phyloP scores from a whole-genome alignment of 2,113 vertebrate species.

The Cardinalis cardinalis region DNA sequence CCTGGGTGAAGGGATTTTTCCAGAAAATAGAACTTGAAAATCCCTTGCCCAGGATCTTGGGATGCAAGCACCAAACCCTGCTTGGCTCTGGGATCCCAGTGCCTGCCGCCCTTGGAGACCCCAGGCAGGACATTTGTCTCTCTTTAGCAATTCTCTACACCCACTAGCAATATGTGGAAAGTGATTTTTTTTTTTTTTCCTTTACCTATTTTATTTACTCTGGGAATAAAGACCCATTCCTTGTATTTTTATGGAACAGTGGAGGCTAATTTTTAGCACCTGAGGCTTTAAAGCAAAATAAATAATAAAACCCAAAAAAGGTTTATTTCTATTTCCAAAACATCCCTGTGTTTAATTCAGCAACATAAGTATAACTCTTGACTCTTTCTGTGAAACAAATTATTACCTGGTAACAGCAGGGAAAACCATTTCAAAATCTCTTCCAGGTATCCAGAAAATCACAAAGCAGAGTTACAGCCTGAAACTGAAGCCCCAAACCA shows the following conservation, averaged over 20 bases:
- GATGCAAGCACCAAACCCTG: not conserved
- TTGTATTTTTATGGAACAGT: not conserved
- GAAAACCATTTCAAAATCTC: not conserved
- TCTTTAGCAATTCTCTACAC: not conserved
- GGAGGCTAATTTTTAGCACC: not conserved
- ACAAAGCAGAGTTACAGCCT: not conserved
- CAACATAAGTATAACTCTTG: not conserved
- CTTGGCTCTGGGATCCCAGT: accelerated
- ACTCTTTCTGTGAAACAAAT: not conserved
- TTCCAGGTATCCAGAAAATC: not conserved
- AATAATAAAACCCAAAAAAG: not conserved
- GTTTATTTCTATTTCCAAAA: not conserved
- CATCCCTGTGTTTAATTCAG: not conserved
- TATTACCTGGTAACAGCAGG: not conserved
- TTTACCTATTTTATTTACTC: not conserved
- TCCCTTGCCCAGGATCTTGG: not conserved
- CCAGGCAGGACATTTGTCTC: not conserved
- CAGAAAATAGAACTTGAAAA: no score
- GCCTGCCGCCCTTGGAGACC: not conserved
- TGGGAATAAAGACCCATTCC: not conserved
- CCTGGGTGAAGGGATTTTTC: no score
- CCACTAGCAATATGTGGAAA: not conserved
- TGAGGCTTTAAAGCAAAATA: not conserved
- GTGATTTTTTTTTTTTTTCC: not conserved
- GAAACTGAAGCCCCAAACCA: not conserved